Percentiles rank a stretch among this genome's conserved stretches.
Evolutionary conservation across 2,113 vertebrate species (phyloP).

Genomic region (Sclerurus mexicanus): DNA sequence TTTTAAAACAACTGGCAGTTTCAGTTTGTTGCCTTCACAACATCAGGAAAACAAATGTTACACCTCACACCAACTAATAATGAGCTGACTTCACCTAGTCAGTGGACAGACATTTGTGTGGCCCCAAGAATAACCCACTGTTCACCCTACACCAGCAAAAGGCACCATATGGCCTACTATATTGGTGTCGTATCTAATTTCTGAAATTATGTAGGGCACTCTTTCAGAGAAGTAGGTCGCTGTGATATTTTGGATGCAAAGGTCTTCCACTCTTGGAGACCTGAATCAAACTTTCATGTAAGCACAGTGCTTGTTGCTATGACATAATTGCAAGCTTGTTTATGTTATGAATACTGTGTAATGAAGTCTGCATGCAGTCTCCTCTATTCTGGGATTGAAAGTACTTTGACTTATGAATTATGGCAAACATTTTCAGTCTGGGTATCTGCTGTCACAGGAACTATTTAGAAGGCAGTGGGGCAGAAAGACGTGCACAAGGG

Average conservation of each 20-base stretch:
- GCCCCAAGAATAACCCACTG: slow-evolving; percentile 48
- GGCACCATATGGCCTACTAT: slow-evolving; percentile 58
- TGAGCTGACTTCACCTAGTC: slow-evolving; percentile 52
- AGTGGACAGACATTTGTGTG: slow-evolving; percentile 35
- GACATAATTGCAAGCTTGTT: slow-evolving; percentile 62
- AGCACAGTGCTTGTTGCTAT: slow-evolving; percentile 63
- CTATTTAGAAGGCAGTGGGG: slow-evolving; percentile 22
- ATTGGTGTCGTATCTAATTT: slow-evolving; percentile 63
- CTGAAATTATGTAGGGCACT: slow-evolving; percentile 63
- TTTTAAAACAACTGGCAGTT: slow-evolving; percentile 20
- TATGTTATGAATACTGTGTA: slow-evolving; percentile 58
- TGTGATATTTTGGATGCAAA: slow-evolving; percentile 65
- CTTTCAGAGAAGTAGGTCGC: slow-evolving; percentile 54
- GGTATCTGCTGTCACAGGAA: slow-evolving; percentile 28
- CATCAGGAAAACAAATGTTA: slow-evolving; percentile 35
- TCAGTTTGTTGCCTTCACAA: slow-evolving; percentile 44
- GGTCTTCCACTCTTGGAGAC: slow-evolving; percentile 54
- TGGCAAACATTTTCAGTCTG: slow-evolving; percentile 63
- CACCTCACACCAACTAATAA: slow-evolving; percentile 37
- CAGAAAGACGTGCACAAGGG: not conserved
- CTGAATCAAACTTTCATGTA: slow-evolving; percentile 47
- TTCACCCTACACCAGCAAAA: slow-evolving; percentile 60
- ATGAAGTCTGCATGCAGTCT: slow-evolving; percentile 41
- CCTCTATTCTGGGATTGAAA: slow-evolving; percentile 62
- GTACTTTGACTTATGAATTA: slow-evolving; percentile 63